Percentiles rank a stretch among this genome's conserved stretches.
phyloP scores from a whole-genome alignment of 2,797 vertebrate genomes.

The Paedocypris micromegethes region DNA sequence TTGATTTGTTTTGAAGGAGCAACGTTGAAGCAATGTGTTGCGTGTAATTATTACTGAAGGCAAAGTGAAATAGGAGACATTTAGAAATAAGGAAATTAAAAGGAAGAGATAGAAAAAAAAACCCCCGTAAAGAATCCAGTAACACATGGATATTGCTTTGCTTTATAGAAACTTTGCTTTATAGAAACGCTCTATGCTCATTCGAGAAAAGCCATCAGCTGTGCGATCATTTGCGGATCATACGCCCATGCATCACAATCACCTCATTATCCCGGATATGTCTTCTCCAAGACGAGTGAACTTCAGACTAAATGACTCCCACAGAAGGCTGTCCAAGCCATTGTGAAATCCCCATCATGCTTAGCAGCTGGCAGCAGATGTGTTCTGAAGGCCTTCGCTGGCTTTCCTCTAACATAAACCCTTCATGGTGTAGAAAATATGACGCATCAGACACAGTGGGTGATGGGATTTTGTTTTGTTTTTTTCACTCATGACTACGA shows the following conservation, averaged over 20 bases:
- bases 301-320: slow-evolving; percentile 7
- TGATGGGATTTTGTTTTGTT: slow-evolving; percentile 3
- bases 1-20: no score
- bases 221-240: background rate
- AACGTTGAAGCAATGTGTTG: no score
- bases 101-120: no score
- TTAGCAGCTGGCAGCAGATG: slow-evolving; percentile 9
- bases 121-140: no score
- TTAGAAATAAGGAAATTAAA: no score
- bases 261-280: background rate
- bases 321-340: background rate
- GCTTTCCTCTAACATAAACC: slow-evolving; percentile 11
- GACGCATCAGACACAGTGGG: slow-evolving; percentile 4
- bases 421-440: slow-evolving; percentile 9
- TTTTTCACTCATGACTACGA: background rate
- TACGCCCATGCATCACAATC: background rate
- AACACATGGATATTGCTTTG: no score
- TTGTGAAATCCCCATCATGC: background rate
- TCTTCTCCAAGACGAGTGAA: background rate
- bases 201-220: background rate
- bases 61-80: no score
- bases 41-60: no score
- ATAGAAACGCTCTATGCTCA: background rate
- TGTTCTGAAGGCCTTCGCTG: background rate
- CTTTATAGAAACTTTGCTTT: background rate